Evolutionary conservation across 2,113 vertebrate genomes (phyloP).

Genomic region (Hypocryptadius cinnamomeus): DNA sequence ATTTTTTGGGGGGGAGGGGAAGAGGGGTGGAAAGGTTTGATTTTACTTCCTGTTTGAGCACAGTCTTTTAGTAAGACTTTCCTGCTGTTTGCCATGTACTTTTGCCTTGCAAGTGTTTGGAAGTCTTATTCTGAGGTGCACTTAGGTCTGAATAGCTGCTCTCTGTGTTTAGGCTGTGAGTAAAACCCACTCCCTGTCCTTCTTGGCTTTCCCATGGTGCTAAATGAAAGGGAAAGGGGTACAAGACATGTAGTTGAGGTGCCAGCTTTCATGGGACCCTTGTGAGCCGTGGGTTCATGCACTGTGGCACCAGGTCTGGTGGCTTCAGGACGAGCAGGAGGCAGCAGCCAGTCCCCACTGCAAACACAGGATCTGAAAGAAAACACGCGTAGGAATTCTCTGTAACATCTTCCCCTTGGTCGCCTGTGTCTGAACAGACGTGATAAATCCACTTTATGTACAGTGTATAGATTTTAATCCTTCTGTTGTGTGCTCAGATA

Average conservation of each 20-base stretch:
- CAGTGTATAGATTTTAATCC: not conserved
- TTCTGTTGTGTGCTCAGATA: not conserved
- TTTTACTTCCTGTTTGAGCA: not conserved
- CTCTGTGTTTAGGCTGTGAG: not conserved
- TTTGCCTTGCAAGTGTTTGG: not conserved
- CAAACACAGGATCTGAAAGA: fast-evolving
- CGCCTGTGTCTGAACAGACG: not conserved
- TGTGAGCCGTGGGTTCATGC: fast-evolving
- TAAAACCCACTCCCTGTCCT: not conserved
- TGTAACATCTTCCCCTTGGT: not conserved
- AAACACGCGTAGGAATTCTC: not conserved
- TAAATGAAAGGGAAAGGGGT: not conserved
- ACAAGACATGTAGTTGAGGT: not conserved
- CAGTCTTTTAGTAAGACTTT: not conserved
- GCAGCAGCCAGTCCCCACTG: not conserved
- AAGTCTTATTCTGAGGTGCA: not conserved
- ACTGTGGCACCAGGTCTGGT: fast-evolving
- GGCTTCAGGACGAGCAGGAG: not conserved
- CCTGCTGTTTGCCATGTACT: not conserved
- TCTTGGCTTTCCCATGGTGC: not conserved
- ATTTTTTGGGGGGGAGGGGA: not conserved
- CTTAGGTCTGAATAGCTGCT: not conserved
- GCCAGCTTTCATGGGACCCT: not conserved
- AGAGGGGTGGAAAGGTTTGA: not conserved
- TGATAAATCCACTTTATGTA: not conserved